Conservation (phyloP, 2,888 invertebrate species). For the Apeira syringaria region DNA sequence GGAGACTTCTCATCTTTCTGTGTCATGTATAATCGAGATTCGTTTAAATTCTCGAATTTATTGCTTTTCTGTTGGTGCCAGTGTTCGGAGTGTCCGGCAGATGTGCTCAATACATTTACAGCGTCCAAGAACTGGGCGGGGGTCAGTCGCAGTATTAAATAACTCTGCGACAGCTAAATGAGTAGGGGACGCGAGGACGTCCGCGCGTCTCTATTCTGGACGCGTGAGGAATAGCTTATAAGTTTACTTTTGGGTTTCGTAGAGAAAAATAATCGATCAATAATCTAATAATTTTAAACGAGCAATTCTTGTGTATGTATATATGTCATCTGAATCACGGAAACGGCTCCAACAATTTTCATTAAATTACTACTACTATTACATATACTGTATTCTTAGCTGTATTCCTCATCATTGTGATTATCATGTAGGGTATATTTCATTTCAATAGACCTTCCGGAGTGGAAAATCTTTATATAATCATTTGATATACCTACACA, state of each 20-base stretch:
- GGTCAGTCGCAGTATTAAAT: constrained; percentile 80
- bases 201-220: constrained; percentile 46
- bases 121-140: constrained; percentile 58
- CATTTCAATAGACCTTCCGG: too few species aligned
- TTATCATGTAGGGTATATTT: too few species aligned
- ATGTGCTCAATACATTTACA: constrained; percentile 75
- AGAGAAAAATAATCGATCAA: background rate
- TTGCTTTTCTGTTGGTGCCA: constrained; percentile 43
- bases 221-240: constrained; percentile 25
- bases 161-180: constrained; percentile 81
- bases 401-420: too few species aligned
- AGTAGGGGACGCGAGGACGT: constrained; percentile 70
- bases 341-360: too few species aligned
- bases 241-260: constrained; percentile 19
- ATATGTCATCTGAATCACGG: too few species aligned
- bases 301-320: too few species aligned
- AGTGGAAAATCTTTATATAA: too few species aligned
- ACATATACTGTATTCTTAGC: too few species aligned
- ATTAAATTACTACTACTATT: too few species aligned
- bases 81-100: constrained; percentile 69
- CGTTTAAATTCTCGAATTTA: constrained; percentile 66
- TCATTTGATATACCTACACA: too few species aligned
- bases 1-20: too few species aligned
- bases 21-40: constrained; percentile 32
- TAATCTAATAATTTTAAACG: too few species aligned